Evolutionary conservation across 1,140 invertebrate species (phyloP), one percentile per base, ranked within the genome.

Genomic region (Drosophila sucinea): DNA sequence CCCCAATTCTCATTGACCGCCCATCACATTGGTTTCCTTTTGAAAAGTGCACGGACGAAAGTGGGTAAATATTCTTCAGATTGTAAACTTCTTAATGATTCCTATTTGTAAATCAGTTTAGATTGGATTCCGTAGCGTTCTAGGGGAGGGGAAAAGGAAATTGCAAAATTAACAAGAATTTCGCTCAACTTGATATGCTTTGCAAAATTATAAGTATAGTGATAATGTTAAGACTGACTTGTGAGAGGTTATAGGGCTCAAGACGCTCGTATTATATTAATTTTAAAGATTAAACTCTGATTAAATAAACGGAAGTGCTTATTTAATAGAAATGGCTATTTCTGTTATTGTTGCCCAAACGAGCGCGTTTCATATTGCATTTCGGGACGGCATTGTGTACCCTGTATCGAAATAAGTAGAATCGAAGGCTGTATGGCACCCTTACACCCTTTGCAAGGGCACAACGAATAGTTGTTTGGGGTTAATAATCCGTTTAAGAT

Each of bases 261-360:
- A 51, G 44, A 5, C 44, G 8, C 1, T 51, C 10, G 44, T 27
- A 27, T 51, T 51, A 51, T 27, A 51, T 51, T 51, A 51, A 25
- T 51, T 51, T 51, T 27, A 3, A 27, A 51, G 44, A 51, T 51
- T 51, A 51, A 8, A 27, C 4, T 27, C 7, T 10, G 23, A 47
- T 51, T 51, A 51, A 51, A 27, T 51, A 27, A 51, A 51, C 44
- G 44, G 44, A 51, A 51, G 25, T 10, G 44, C 7, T 25, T 51
- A 10, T 4, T 51, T 27, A 27, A 10, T 27, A 10, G 1, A 51
- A 51, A 51, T 47, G 23, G 3, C 7, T 27, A 27, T 51, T 7
- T 27, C 7, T 51, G 17, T 47, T 47, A 17, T 25, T 47, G 7
- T 47, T 8, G 10, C 8, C 8, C 5, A 8, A 35, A 35, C 5